Percentiles rank a stretch among this genome's conserved stretches.
These are phyloP conservation scores for Uropetala carovei DNA, from an alignment of 2,888 invertebrate genomes.

Conservation along the genomic window DNA sequence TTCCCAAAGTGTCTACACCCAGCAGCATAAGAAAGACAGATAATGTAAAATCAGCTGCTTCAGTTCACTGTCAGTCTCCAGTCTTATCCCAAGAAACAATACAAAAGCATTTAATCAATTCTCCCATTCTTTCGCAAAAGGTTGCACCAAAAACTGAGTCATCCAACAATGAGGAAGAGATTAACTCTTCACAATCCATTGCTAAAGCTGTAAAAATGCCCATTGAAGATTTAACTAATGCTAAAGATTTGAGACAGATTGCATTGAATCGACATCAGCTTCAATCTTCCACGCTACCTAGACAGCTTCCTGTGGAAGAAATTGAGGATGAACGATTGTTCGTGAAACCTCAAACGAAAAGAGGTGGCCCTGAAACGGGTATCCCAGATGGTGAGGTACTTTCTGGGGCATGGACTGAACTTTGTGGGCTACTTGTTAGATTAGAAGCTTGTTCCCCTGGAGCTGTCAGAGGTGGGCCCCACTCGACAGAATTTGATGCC, in stretches of 20 bases:
- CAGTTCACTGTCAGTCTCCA: not conserved
- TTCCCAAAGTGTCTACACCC: conserved; percentile 30
- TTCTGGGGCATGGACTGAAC: conserved; percentile 62
- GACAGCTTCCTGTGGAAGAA: conserved; percentile 11
- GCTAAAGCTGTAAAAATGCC: not conserved
- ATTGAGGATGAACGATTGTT: not conserved
- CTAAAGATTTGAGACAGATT: conserved; percentile 39
- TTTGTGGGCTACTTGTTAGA: conserved; percentile 51
- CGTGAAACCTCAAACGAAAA: conserved; percentile 25
- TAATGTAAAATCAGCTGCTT: not conserved
- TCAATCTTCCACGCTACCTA: not conserved
- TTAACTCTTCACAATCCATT: not conserved
- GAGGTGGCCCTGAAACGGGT: conserved; percentile 38
- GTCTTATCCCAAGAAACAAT: not conserved
- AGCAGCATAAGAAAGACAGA: conserved; percentile 16
- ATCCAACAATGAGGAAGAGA: not conserved
- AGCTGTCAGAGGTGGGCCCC: conserved; percentile 47
- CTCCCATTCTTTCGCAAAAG: conserved; percentile 15
- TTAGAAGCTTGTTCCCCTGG: conserved; percentile 53
- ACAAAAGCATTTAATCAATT: conserved; percentile 6
- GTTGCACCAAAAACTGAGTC: conserved; percentile 3
- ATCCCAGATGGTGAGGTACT: conserved; percentile 56
- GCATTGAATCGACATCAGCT: conserved; percentile 44
- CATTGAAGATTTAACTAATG: not conserved
- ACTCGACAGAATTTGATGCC: conserved; percentile 38